Evolutionary conservation across 1,140 invertebrate genomes (phyloP).

Genomic region (Tetragnatha versicolor): DNA sequence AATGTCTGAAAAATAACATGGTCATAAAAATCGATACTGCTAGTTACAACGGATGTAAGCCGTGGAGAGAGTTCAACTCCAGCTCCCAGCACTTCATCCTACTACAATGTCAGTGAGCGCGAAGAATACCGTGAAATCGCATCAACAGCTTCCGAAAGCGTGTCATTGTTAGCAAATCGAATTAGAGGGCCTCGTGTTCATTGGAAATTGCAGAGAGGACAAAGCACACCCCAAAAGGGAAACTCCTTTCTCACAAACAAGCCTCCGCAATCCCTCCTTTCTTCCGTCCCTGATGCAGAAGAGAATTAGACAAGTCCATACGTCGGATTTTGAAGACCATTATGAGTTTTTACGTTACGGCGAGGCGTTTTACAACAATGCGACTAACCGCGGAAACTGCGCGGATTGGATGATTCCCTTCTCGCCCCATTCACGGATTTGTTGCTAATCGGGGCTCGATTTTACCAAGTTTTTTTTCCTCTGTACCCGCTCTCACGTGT

Average conservation of each 20-base stretch:
- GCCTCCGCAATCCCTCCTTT: constrained; percentile 30
- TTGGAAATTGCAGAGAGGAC: not conserved
- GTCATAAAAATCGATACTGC: not conserved
- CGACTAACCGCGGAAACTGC: constrained; percentile 43
- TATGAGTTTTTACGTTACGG: constrained; percentile 51
- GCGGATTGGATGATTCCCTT: constrained; percentile 53
- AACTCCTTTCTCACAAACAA: constrained; percentile 33
- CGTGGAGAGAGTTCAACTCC: not conserved
- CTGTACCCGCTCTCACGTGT: constrained; percentile 32
- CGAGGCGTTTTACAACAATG: constrained; percentile 53
- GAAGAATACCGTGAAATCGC: too few species aligned
- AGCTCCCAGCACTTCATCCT: too few species aligned
- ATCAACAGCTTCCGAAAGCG: too few species aligned
- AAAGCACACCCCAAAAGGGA: not conserved
- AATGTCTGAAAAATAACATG: not conserved
- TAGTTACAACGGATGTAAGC: not conserved
- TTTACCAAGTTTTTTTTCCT: not conserved
- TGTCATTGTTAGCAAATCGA: not conserved
- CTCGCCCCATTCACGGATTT: constrained; percentile 27
- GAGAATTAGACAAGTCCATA: constrained; percentile 53
- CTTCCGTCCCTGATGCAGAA: constrained; percentile 12
- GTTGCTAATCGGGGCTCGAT: constrained; percentile 39
- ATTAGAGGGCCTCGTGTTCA: constrained; percentile 43
- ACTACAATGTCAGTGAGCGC: too few species aligned
- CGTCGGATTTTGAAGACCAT: constrained; percentile 40